Evolutionary conservation across 2,113 vertebrate species (phyloP), one percentile per base, ranked within the genome.

Genomic region (Heterocephalus glaber): DNA sequence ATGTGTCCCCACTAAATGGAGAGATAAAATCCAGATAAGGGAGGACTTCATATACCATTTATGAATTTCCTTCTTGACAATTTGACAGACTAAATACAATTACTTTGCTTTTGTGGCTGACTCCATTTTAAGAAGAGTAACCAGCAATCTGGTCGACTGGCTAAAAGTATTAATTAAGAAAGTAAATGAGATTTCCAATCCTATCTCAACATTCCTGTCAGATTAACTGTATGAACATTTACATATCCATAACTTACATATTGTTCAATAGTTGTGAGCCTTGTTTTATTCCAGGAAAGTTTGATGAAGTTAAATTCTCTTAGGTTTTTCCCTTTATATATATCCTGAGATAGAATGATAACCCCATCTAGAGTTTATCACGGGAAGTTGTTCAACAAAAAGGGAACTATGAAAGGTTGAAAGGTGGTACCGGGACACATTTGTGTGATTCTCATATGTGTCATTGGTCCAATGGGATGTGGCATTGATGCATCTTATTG

Each of bases 311-410:
- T 44, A 33, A 74, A 61, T 52, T 77, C 58, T 83, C 90, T 97
- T 95, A 87, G 41, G 76, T 92, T 95, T 97, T 93, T n/a, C 16
- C 52, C 85, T 95, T 94, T 12, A 56, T 38, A 22, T 52, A 44
- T n/a, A 47, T 35, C 72, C 97, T 97, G 65, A 94, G 74, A 95
- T 97, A 95, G 94, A 86, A 96, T 96, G 91, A 97, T 96, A 97
- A 97, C 98, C 88, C 98, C 98, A 98, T 92, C 98, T 99, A 98
- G 95, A 97, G 98, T 97, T 96, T 96, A 92, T 94, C 33, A 11
- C 0, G 44, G 97, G 98, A 97, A 98, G 98, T 93, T 96, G 95
- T 92, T 97, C 81, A 94, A 65, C 56, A 92, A 93, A 82, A 38
- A 33, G 8, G 8, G 44, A 81, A 91, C 10, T 3, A 3, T 30